Percentiles rank a stretch among this genome's conserved stretches.
Evolutionary conservation across 1,140 invertebrate genomes (phyloP).

Genomic region (Pseudomyrmex pallidus): DNA sequence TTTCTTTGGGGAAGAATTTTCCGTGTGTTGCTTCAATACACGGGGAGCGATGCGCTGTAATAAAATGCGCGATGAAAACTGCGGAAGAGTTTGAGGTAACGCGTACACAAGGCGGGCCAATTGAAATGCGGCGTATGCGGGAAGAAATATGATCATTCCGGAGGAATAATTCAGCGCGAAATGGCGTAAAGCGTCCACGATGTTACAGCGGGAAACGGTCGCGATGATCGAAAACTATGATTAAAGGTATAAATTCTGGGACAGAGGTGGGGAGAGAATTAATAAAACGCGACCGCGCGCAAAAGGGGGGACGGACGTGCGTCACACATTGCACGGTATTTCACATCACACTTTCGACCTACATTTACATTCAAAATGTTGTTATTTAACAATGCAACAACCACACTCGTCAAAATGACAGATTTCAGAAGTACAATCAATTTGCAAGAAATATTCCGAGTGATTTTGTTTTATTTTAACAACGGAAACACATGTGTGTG

Average conservation of each 20-base stretch:
- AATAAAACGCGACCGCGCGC: constrained; percentile 35
- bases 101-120: constrained; percentile 46
- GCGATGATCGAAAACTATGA: constrained; percentile 55
- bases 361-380: constrained; percentile 12
- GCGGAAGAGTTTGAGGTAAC: constrained; percentile 47
- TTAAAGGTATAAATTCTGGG: constrained; percentile 58
- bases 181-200: constrained; percentile 31
- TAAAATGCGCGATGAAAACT: constrained; percentile 63
- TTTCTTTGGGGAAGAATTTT: constrained; percentile 45
- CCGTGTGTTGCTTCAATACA: constrained; percentile 55
- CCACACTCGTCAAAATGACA: too few relatives aligned
- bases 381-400: not conserved
- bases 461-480: too few relatives aligned
- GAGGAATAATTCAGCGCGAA: constrained; percentile 52
- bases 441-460: too few relatives aligned
- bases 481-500: too few relatives aligned
- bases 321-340: not conserved
- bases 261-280: constrained; percentile 17
- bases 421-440: too few relatives aligned
- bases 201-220: constrained; percentile 7
- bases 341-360: not conserved
- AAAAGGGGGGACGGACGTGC: constrained; percentile 6
- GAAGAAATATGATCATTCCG: constrained; percentile 58
- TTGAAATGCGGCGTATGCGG: constrained; percentile 55
- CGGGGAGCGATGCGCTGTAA: constrained; percentile 45